Evolutionary conservation across 2,888 invertebrate genomes (phyloP).

Genomic region (Mechanitis mazaeus): DNA sequence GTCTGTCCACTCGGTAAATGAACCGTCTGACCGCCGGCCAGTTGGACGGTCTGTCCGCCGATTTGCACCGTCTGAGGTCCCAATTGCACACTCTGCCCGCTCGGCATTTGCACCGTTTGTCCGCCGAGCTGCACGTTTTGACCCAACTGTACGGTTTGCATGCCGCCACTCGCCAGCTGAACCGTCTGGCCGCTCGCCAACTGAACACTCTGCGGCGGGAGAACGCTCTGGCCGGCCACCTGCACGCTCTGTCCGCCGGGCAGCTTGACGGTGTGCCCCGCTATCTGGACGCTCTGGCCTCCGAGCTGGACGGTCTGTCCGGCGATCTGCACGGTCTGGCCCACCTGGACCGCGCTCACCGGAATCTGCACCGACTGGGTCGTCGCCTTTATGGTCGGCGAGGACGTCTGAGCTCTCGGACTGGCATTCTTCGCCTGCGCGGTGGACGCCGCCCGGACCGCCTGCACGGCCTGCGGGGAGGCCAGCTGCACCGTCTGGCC

Average conservation of each 20-base stretch:
- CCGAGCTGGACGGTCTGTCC: constrained; percentile 63
- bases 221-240: constrained; percentile 46
- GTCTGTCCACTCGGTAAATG: constrained; percentile 46
- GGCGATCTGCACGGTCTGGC: constrained; percentile 58
- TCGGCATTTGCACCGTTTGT: constrained; percentile 44
- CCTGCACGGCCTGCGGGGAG: constrained; percentile 50
- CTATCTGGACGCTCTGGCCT: constrained; percentile 62
- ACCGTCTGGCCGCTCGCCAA: constrained; percentile 45
- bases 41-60: constrained; percentile 56
- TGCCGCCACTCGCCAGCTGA: constrained; percentile 40
- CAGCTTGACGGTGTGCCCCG: constrained; percentile 68
- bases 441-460: constrained; percentile 50
- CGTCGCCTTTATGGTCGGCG: constrained; percentile 42
- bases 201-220: constrained; percentile 58
- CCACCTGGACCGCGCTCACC: constrained; percentile 55
- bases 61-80: constrained; percentile 65
- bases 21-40: constrained; percentile 42
- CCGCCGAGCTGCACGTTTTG: constrained; percentile 43
- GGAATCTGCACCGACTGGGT: constrained; percentile 54
- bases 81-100: constrained; percentile 62
- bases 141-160: constrained; percentile 45
- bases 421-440: constrained; percentile 41
- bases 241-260: constrained; percentile 63
- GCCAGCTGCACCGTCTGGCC: constrained; percentile 65
- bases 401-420: constrained; percentile 39